Conservation (phyloP, 2,113 vertebrate species). For the Neolamprologus ventralis region DNA sequence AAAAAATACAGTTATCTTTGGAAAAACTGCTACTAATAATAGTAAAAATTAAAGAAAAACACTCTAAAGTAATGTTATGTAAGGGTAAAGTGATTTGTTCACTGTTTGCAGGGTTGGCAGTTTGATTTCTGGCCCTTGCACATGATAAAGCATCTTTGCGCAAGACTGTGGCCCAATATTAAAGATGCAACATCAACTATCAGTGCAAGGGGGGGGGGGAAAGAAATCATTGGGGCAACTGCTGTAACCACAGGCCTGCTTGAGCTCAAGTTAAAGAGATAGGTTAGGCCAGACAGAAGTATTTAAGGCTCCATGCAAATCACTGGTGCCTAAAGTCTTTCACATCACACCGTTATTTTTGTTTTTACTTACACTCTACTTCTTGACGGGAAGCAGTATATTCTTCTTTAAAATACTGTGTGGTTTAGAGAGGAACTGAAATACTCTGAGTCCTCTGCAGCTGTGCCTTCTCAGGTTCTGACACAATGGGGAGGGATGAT, state of each 20-base stretch:
- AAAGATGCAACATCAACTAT: background rate
- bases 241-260: background rate
- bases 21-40: background rate
- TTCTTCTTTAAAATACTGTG: background rate
- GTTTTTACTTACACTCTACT: background rate
- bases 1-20: background rate
- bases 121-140: background rate
- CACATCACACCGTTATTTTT: background rate
- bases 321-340: background rate
- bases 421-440: background rate
- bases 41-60: background rate
- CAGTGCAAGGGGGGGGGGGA: background rate
- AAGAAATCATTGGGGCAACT: background rate
- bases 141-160: background rate
- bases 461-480: background rate
- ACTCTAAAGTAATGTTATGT: background rate
- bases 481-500: background rate
- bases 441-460: background rate
- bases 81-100: background rate
- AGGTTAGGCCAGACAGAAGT: background rate
- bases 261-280: background rate
- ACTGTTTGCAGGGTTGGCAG: background rate
- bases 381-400: background rate
- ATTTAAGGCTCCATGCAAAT: background rate
- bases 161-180: background rate